phyloP scores from a whole-genome alignment of 2,797 vertebrate species.

The Cynodonichthys magdalenae region DNA sequence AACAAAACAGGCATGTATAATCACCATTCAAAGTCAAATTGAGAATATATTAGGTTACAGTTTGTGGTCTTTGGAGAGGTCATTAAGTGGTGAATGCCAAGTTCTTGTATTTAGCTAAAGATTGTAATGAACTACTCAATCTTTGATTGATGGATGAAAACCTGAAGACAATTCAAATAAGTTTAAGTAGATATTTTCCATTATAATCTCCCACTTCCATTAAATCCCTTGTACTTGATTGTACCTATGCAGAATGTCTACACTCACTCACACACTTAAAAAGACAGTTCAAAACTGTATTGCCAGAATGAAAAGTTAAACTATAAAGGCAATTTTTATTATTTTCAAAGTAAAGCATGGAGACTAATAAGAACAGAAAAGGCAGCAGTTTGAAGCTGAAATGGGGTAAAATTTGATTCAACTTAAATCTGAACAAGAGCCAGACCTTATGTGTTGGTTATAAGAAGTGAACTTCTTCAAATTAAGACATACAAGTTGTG shows the following conservation, averaged over 20 bases:
- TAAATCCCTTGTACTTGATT: not conserved
- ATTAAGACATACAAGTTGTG: not conserved
- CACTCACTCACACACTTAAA: not conserved
- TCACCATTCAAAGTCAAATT: not conserved
- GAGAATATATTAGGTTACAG: not conserved
- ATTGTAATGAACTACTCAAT: not conserved
- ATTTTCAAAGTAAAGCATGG: not conserved
- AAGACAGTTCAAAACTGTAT: too few relatives aligned
- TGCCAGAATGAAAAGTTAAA: not conserved
- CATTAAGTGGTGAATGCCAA: not conserved
- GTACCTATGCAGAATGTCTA: not conserved
- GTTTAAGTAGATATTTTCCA: not conserved
- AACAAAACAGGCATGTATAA: not conserved
- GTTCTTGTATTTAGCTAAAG: not conserved
- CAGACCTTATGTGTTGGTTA: not conserved
- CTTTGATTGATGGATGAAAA: not conserved
- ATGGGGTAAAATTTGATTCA: not conserved
- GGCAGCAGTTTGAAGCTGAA: slow-evolving; percentile 1
- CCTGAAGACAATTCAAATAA: not conserved
- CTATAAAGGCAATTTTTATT: not conserved
- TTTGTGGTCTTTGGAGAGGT: not conserved
- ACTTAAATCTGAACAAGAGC: not conserved
- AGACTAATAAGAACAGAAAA: not conserved
- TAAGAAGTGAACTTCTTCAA: not conserved
- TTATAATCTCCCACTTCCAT: too few relatives aligned